Percentiles rank a stretch among this genome's conserved stretches.
Evolutionary conservation across 2,888 invertebrate genomes (phyloP).

Genomic region (Microplitis manilae): DNA sequence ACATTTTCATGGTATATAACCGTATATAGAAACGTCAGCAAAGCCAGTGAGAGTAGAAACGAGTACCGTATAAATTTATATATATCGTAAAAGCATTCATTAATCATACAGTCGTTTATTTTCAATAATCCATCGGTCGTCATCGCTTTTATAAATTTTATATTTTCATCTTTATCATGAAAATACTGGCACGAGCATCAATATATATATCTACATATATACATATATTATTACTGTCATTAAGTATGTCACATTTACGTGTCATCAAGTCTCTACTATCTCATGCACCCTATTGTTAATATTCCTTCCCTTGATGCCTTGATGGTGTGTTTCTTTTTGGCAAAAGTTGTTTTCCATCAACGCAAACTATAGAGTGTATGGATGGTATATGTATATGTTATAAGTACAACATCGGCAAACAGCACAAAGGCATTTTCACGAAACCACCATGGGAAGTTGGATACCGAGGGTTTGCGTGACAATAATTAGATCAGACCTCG

Average conservation of each 20-base stretch:
- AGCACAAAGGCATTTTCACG: constrained; percentile 51
- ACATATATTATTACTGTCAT: neutral
- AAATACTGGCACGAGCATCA: neutral
- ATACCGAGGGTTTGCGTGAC: constrained; percentile 53
- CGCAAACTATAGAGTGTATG: constrained; percentile 45
- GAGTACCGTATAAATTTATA: constrained; percentile 8
- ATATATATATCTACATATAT: neutral
- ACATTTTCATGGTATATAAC: neutral
- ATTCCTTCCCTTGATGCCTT: neutral
- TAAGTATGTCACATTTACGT: neutral
- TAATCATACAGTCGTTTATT: constrained; percentile 1
- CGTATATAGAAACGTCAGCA: constrained; percentile 8
- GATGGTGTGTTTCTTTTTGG: neutral
- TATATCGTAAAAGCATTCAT: constrained; percentile 10
- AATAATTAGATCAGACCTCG: constrained; percentile 61
- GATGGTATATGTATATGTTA: neutral
- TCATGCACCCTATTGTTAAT: neutral
- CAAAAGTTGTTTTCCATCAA: constrained; percentile 31
- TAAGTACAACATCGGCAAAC: neutral
- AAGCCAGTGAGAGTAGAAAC: constrained; percentile 17
- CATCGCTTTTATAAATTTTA: neutral
- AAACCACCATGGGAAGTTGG: constrained; percentile 36
- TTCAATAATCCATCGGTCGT: neutral
- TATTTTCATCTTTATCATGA: neutral
- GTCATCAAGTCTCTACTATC: neutral